Evolutionary conservation across 2,888 invertebrate species (phyloP).

Genomic region (Papilio gigon): DNA sequence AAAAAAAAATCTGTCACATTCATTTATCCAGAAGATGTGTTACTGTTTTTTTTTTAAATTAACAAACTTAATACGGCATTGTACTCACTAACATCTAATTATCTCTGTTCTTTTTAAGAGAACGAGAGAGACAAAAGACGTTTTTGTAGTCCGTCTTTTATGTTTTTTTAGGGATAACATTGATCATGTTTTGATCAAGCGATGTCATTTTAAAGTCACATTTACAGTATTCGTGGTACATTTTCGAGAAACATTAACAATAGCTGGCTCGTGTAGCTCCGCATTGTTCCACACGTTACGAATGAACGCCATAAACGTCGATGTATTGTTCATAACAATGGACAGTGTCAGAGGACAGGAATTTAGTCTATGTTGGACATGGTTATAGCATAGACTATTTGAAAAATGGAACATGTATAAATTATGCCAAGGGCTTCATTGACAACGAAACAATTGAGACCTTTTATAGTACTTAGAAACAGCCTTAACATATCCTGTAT

Average conservation of each 20-base stretch:
- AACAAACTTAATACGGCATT: background rate
- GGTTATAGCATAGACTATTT: background rate
- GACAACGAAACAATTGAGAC: background rate
- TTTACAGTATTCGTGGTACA: background rate
- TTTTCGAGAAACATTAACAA: slow-evolving; percentile 39
- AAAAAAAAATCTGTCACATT: background rate
- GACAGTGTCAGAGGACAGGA: slow-evolving; percentile 14
- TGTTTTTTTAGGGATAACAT: too few species aligned
- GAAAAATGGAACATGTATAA: background rate
- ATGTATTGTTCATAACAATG: slow-evolving; percentile 23
- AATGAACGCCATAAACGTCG: slow-evolving; percentile 20
- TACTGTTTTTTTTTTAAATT: background rate
- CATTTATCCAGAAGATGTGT: too few species aligned
- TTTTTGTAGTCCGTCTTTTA: too few species aligned
- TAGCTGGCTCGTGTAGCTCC: slow-evolving; percentile 16
- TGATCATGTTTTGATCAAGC: too few species aligned
- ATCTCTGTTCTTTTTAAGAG: too few species aligned
- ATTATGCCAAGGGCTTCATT: background rate
- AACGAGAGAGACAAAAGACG: too few species aligned
- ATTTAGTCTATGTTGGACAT: slow-evolving; percentile 11
- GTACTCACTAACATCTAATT: too few species aligned
- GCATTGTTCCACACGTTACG: slow-evolving; percentile 33
- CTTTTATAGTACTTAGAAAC: too few species aligned
- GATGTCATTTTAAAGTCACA: background rate
- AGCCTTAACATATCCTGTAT: too few species aligned